Evolutionary conservation across 2,797 vertebrate species (phyloP), one percentile per base, ranked within the genome.

Genomic region (Eutrigla gurnardus): DNA sequence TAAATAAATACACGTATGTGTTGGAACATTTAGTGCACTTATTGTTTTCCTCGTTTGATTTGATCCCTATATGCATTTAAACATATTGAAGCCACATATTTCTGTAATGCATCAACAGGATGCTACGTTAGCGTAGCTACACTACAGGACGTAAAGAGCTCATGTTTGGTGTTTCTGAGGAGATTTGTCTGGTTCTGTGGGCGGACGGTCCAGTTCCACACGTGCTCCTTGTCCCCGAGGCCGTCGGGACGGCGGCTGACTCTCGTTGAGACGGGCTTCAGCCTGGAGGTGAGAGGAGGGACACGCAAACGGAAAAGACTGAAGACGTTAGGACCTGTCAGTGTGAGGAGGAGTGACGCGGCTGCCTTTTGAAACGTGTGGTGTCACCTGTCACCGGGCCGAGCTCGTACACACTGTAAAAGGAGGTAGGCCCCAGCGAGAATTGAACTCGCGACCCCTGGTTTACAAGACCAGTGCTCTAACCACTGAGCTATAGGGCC

Each of bases 381-480:
- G 55, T 15, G 40, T 77, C 64, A 50, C 37, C 60, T 77, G 52
- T 61, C 42, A 33, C 2, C 2, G 0, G 15, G 4, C 0, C 50
- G n/a, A 42, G 43, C 70, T 67, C 59, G 25, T 4, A 3, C 1
- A 1, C 0, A 1, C 5, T 0, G 1, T 37, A 78, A 63, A 40
- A 3, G 2, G 0, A 1, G 0, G 0, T 0, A 92, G 89, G 91
- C 90, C 90, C 72, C 89, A 91, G 91, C 42, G 86, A 93, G 92
- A 91, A 90, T 93, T 89, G 93, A 93, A 93, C 93, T 93, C 89
- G 1, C 86, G 83, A 93, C 92, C 92, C 90, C 92, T 93, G 92
- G 91, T 91, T 93, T 92, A 91, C 90, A 91, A 92, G 88, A 93
- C 90, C 89, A 93, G 91, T 92, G 91, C 91, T 92, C 92, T 93